Conservation (phyloP, 2,113 vertebrate genomes). For the Diadophis punctatus region DNA sequence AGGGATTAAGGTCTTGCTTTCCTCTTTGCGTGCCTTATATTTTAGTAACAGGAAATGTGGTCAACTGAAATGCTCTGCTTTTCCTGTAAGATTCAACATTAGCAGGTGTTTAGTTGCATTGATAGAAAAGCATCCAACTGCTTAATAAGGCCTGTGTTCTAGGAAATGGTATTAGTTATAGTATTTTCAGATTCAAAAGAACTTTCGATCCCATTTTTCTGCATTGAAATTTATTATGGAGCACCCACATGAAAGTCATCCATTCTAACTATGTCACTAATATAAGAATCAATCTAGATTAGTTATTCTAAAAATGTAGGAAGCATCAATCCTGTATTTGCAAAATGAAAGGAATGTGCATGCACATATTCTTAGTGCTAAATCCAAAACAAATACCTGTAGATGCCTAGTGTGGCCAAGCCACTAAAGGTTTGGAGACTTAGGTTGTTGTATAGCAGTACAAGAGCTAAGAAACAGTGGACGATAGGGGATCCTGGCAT, state of each 20-base stretch:
- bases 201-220: not conserved
- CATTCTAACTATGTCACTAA: not conserved
- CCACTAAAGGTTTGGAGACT: not conserved
- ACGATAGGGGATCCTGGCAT: not conserved
- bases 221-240: not conserved
- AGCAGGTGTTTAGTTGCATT: constrained; percentile 45
- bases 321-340: not conserved
- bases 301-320: not conserved
- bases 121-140: not conserved
- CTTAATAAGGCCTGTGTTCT: not conserved
- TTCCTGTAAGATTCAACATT: constrained; percentile 1
- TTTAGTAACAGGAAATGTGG: constrained; percentile 45
- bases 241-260: not conserved
- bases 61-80: constrained; percentile 38
- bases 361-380: not conserved
- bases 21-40: constrained; percentile 10
- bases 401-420: not conserved
- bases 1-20: constrained; percentile 32
- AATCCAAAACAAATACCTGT: not conserved
- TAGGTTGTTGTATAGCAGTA: not conserved
- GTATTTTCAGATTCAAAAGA: not conserved
- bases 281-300: not conserved
- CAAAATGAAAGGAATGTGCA: not conserved
- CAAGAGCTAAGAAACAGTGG: not conserved
- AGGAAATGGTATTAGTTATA: not conserved